Evolutionary conservation across 2,888 invertebrate genomes (phyloP), one percentile per base, ranked within the genome.

Genomic region (Yponomeuta sedellus): DNA sequence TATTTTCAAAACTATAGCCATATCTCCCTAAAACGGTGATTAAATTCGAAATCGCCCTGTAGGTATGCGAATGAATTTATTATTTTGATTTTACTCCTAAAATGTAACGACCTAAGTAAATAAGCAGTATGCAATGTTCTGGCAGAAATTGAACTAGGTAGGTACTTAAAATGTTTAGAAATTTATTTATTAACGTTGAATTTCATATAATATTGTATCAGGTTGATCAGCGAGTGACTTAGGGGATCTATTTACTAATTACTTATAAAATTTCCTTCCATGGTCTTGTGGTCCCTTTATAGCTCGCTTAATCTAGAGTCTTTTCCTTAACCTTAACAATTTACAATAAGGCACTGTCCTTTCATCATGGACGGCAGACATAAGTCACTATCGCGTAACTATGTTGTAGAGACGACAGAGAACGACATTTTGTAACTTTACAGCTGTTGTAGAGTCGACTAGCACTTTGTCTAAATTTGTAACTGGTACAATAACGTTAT

Each of bases 401-500:
- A 44, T 6, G 3, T 10, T 10, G 44, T 6, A 44, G 44, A 44
- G 10, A 10, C 12, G 44, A 12, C 3, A 25, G 25, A 25, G 3
- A 34, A 34, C 34, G 34, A 34, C 10, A 34, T 34, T 34, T 34
- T 8, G 34, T 34, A 34, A 34, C 34, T 34, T 34, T 34, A 34
- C 34, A 34, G 8, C 34, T 34, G 10, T 34, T 77, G 76, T 77
- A 76, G 77, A 79, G 76, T 77, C 75, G 86, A 83, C 85, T 87
- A 87, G 83, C 85, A 84, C 34, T 79, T 81, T 79, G 73, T 78
- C 82, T 86, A 84, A 80, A 87, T 86, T 86, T 72, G 83, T 52
- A 52, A 16, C 87, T 83, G 84, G 74, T 69, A 74, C 74, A 69
- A 71, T 75, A 39, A 16, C 19, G 39, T 34, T 59, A 34, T 8